Evolutionary conservation across 2,113 vertebrate genomes (phyloP).

Genomic region (Pachyramphus minor): DNA sequence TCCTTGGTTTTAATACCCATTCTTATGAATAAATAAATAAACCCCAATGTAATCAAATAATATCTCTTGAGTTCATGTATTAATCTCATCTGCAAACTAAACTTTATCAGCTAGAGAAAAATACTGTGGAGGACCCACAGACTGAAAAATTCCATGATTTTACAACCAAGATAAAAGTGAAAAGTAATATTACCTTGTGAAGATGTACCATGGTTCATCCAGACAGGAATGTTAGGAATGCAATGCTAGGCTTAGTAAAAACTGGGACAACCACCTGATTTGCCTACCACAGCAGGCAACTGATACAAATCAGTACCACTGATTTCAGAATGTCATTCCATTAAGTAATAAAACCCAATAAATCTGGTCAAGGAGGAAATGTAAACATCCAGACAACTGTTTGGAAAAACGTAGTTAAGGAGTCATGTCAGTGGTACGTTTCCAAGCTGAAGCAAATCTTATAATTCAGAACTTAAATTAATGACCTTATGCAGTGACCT

Average conservation of each 20-base stretch:
- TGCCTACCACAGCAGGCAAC: background rate
- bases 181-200: background rate
- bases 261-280: background rate
- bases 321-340: too few species aligned
- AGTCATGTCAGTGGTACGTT: accelerated
- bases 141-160: background rate
- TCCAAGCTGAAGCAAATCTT: background rate
- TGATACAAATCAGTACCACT: too few species aligned
- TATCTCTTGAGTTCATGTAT: background rate
- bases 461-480: background rate
- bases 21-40: background rate
- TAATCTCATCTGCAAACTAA: background rate
- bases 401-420: background rate
- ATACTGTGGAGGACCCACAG: accelerated
- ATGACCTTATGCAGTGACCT: background rate
- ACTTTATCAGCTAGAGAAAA: background rate
- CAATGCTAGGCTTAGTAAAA: background rate
- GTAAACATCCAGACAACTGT: background rate
- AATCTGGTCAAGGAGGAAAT: background rate
- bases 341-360: too few species aligned
- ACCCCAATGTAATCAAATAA: background rate
- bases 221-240: background rate
- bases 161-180: background rate
- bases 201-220: background rate
- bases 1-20: background rate